Conservation (phyloP, 2,888 invertebrate genomes). For the Habroteleia sp. region DNA sequence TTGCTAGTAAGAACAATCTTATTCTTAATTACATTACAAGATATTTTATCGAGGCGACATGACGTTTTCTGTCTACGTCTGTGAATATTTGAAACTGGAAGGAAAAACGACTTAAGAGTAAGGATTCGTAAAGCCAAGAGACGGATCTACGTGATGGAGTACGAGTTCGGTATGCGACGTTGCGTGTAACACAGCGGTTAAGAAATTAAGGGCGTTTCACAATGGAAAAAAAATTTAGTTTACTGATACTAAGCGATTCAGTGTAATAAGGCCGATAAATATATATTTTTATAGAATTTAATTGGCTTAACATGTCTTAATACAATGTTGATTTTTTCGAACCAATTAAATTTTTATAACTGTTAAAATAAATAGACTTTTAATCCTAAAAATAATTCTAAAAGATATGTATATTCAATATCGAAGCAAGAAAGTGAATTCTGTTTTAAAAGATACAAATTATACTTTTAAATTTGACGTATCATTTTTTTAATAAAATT, state of each 20-base stretch:
- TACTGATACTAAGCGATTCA: background rate
- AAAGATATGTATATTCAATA: too few species aligned
- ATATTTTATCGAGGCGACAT: conserved; percentile 19
- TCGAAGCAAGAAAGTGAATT: too few species aligned
- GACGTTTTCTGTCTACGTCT: conserved; percentile 10
- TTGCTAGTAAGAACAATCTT: too few species aligned
- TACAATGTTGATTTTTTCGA: too few species aligned
- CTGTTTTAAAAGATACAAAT: too few species aligned
- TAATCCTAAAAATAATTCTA: too few species aligned
- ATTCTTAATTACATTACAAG: conserved; percentile 22
- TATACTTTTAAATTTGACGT: too few species aligned
- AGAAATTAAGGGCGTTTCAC: conserved; percentile 32
- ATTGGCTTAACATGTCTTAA: too few species aligned
- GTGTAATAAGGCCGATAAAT: background rate
- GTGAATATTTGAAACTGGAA: conserved; percentile 8
- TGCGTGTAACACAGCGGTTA: conserved; percentile 38
- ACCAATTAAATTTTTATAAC: too few species aligned
- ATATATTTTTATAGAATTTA: background rate
- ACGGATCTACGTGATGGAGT: conserved; percentile 23
- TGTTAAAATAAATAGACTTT: too few species aligned
- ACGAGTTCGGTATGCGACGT: conserved; percentile 23
- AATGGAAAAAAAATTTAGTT: conserved; percentile 21
- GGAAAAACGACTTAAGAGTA: conserved; percentile 12
- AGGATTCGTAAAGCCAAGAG: conserved; percentile 18
- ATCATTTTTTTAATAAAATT: too few species aligned